Conservation (phyloP, 2,888 invertebrate genomes). For the Acronicta alni region DNA sequence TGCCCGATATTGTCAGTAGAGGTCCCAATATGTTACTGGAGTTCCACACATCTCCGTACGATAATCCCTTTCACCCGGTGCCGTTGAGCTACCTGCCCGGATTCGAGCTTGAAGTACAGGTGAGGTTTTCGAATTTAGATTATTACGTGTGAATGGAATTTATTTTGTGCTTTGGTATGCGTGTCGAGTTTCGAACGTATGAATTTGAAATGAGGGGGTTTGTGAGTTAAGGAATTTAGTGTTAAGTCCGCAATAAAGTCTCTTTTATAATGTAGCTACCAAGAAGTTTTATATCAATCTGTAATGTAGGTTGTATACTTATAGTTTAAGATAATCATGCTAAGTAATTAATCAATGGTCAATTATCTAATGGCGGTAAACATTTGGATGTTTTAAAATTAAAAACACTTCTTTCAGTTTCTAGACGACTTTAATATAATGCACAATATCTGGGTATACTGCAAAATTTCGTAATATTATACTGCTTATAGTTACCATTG, state of each 20-base stretch:
- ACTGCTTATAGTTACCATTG: too few relatives aligned
- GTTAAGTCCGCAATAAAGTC: background rate
- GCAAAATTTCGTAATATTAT: too few relatives aligned
- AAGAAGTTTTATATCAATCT: too few relatives aligned
- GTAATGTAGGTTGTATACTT: too few relatives aligned
- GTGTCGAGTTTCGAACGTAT: background rate
- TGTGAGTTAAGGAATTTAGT: constrained; percentile 4
- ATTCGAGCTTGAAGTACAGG: constrained; percentile 95
- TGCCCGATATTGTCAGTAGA: constrained; percentile 94
- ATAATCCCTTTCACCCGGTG: constrained; percentile 94
- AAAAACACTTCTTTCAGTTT: too few relatives aligned
- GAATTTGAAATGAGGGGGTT: constrained; percentile 1
- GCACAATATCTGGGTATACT: too few relatives aligned
- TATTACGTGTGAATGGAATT: constrained; percentile 29
- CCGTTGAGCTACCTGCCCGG: constrained; percentile 94
- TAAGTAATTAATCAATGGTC: too few relatives aligned
- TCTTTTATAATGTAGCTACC: too few relatives aligned
- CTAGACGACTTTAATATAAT: too few relatives aligned
- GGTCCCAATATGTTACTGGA: constrained; percentile 94
- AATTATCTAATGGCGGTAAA: too few relatives aligned
- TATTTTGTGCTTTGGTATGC: constrained; percentile 31
- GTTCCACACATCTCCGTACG: constrained; percentile 94
- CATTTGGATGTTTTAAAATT: too few relatives aligned
- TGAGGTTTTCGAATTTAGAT: constrained; percentile 70
- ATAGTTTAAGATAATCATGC: too few relatives aligned